Evolutionary conservation across 1,140 invertebrate species (phyloP).

Genomic region (Nasonia longicornis): DNA sequence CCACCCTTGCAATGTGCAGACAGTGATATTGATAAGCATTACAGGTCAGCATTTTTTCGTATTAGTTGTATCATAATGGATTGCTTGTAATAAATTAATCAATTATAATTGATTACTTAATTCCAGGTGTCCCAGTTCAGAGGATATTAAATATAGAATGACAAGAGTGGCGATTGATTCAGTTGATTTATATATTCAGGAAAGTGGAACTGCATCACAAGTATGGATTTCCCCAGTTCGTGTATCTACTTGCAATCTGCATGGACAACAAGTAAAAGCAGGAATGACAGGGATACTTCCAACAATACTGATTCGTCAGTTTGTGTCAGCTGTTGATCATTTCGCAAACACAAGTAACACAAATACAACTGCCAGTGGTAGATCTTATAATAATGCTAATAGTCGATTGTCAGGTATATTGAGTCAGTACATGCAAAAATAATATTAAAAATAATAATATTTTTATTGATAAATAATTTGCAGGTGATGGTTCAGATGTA

Average conservation of each 20-base stretch:
- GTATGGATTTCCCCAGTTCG: slow-evolving; percentile 90
- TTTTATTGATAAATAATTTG: not conserved
- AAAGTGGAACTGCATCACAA: slow-evolving; percentile 88
- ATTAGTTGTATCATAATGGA: not conserved
- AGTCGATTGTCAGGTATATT: slow-evolving; percentile 61
- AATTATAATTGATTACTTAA: slow-evolving; percentile 2
- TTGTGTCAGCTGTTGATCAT: slow-evolving; percentile 72
- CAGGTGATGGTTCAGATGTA: slow-evolving; percentile 73
- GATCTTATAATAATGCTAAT: slow-evolving; percentile 66
- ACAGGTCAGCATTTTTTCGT: slow-evolving; percentile 62
- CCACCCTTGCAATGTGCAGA: slow-evolving; percentile 82
- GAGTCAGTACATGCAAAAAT: not conserved
- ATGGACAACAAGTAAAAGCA: slow-evolving; percentile 88
- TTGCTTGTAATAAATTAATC: not conserved
- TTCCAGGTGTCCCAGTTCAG: slow-evolving; percentile 81
- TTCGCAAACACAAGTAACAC: slow-evolving; percentile 70
- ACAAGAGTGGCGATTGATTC: slow-evolving; percentile 91
- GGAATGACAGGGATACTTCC: slow-evolving; percentile 91
- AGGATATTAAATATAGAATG: slow-evolving; percentile 96
- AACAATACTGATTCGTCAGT: slow-evolving; percentile 80
- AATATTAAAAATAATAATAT: not conserved
- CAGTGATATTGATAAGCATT: slow-evolving; percentile 78
- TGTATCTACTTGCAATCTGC: slow-evolving; percentile 92
- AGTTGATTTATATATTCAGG: slow-evolving; percentile 91
- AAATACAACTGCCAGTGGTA: slow-evolving; percentile 72